phyloP scores from a whole-genome alignment of 2,113 vertebrate species.

The Anoplopoma fimbria region DNA sequence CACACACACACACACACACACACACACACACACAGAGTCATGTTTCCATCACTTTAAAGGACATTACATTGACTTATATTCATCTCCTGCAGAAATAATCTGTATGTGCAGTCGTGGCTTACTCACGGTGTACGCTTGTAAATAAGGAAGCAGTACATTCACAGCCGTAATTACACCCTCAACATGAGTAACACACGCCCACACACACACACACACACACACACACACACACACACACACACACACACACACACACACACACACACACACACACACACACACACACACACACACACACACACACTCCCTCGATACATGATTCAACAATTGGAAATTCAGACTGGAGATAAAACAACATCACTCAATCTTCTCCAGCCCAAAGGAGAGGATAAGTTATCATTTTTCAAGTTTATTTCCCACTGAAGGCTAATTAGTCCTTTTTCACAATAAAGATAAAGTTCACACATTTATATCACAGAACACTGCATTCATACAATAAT shows the following conservation, averaged over 20 bases:
- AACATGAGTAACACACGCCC: background rate
- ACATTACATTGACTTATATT: background rate
- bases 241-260: constrained; percentile 12
- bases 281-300: background rate
- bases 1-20: background rate
- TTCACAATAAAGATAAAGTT: constrained; percentile 21
- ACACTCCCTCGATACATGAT: background rate
- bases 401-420: constrained; percentile 33
- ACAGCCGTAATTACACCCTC: background rate
- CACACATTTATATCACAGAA: constrained; percentile 26
- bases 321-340: constrained; percentile 17
- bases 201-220: background rate
- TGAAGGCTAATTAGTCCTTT: constrained; percentile 20
- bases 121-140: background rate
- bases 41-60: background rate
- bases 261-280: background rate
- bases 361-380: constrained; percentile 12
- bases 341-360: constrained; percentile 12
- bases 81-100: background rate
- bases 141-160: background rate
- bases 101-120: background rate
- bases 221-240: constrained; percentile 17
- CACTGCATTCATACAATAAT: constrained; percentile 7
- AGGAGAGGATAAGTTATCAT: constrained; percentile 26
- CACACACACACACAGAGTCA: constrained; percentile 11